Evolutionary conservation across 2,888 invertebrate species (phyloP), one percentile per base, ranked within the genome.

Genomic region (Trachelus tabidus): DNA sequence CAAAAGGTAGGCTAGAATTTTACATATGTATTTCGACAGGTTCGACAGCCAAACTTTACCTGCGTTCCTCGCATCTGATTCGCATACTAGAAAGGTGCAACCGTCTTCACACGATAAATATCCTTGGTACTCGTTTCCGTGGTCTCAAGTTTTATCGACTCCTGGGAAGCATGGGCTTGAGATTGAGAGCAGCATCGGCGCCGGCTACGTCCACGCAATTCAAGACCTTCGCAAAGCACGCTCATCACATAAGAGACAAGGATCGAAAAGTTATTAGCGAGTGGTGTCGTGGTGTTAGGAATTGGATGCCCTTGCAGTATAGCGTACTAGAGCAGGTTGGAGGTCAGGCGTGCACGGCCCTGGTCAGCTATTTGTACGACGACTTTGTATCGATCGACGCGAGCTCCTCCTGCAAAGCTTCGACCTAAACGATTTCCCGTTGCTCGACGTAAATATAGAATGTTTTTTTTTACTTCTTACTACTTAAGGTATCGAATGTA

Each of bases 101-200:
- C 11, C 83, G 80, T 23, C 82, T 90, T 76, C 89, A 89, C 81
- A 89, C 88, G 34, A 84, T 89, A 77, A 84, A 80, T 69, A 85
- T 88, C 73, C 71, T 81, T 3, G 85, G 86, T 11, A 85, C 82
- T 77, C 81, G 85, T 33, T 87, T 89, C 40, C 86, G 86, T 6
- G 88, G 89, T 12, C 77, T 79, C 34, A 90, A 90, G 79, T 87
- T 89, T 79, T 89, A 87, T 79, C 84, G 80, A 15, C 79, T 88
- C 11, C 82, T 90, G 75, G 89, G 84, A 12, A 77, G 81, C 35
- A 85, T 84, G 76, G 85, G 86, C 1, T 80, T 84, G 15, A 79
- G 85, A 37, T 75, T 89, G 31, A 84, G 84, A 68, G 76, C 80
- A 33, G 79, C 86, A 3, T 76, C 77, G 34, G 79, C 81, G 0